phyloP scores from a whole-genome alignment of 2,888 invertebrate genomes.

The Pristionchus arcanus region DNA sequence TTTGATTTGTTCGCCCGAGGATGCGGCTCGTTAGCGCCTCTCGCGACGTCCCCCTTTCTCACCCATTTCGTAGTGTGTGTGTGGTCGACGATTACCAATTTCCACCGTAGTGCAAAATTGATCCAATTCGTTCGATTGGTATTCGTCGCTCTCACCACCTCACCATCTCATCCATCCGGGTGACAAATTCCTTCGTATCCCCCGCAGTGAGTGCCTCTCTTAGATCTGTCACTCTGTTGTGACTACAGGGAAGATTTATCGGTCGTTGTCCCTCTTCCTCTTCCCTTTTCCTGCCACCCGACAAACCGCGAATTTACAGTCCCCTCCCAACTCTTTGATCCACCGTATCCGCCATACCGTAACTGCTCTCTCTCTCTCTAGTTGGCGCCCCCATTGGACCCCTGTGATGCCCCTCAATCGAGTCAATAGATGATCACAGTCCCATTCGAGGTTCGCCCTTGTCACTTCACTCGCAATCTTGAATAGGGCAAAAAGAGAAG shows the following conservation, averaged over 20 bases:
- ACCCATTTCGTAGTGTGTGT: slow-evolving; percentile 32
- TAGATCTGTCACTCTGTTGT: slow-evolving; percentile 24
- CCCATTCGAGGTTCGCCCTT: slow-evolving; percentile 15
- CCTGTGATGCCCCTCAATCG: not conserved
- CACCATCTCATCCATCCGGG: not conserved
- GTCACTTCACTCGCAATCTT: slow-evolving; percentile 21
- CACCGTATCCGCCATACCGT: slow-evolving; percentile 1
- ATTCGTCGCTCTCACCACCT: slow-evolving; percentile 10
- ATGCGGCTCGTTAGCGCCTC: slow-evolving; percentile 46
- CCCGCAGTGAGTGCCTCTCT: not conserved
- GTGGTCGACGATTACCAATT: not conserved
- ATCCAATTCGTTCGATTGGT: not conserved
- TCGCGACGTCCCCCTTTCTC: slow-evolving; percentile 2
- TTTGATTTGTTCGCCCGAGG: slow-evolving; percentile 46
- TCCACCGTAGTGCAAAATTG: not conserved
- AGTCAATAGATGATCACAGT: not conserved
- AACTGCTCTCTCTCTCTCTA: not conserved
- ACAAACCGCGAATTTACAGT: slow-evolving; percentile 31
- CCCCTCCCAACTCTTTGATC: not conserved
- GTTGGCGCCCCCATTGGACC: not conserved
- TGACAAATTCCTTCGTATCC: slow-evolving; percentile 12
- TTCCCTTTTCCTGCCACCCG: slow-evolving; percentile 33
- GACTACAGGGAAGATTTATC: slow-evolving; percentile 36
- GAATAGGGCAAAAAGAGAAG: slow-evolving; percentile 7
- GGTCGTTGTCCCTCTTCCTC: slow-evolving; percentile 40